These are phyloP conservation scores for Atrichornis clamosus DNA, from an alignment of 2,113 vertebrate species.

Conservation along the genomic window DNA sequence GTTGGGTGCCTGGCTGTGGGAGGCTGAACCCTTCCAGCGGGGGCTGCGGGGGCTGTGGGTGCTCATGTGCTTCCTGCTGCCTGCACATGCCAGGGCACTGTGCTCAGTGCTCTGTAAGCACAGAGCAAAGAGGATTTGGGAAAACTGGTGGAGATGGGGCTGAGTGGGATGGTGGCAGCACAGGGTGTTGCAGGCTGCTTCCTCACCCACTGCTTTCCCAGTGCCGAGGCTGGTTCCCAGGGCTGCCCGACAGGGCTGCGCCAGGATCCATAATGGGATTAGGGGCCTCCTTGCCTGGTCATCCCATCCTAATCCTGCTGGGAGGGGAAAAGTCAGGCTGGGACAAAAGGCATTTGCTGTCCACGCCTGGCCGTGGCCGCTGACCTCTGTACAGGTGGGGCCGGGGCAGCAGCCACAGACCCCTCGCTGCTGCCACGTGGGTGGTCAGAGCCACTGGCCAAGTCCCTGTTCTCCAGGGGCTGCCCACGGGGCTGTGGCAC, in stretches of 20 bases:
- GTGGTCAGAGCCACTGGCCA: background rate
- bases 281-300: conserved; percentile 24
- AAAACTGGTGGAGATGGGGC: background rate
- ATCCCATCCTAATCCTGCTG: conserved; percentile 34
- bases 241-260: background rate
- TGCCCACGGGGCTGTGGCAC: background rate
- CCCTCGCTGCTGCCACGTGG: background rate
- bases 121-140: background rate
- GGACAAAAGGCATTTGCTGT: conserved; percentile 47
- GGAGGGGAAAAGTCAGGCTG: conserved; percentile 49
- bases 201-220: rapidly evolving
- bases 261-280: conserved; percentile 52
- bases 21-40: rapidly evolving
- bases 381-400: background rate
- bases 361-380: background rate
- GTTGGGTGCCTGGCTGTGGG: rapidly evolving
- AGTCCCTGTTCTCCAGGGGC: rapidly evolving
- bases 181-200: background rate
- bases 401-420: background rate
- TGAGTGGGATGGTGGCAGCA: rapidly evolving
- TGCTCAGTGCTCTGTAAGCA: background rate
- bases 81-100: rapidly evolving
- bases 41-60: background rate
- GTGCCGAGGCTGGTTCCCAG: background rate
- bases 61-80: background rate